Percentiles rank a stretch among this genome's conserved stretches.
Evolutionary conservation across 2,113 vertebrate genomes (phyloP).

Genomic region (Eleginops maclovinus): DNA sequence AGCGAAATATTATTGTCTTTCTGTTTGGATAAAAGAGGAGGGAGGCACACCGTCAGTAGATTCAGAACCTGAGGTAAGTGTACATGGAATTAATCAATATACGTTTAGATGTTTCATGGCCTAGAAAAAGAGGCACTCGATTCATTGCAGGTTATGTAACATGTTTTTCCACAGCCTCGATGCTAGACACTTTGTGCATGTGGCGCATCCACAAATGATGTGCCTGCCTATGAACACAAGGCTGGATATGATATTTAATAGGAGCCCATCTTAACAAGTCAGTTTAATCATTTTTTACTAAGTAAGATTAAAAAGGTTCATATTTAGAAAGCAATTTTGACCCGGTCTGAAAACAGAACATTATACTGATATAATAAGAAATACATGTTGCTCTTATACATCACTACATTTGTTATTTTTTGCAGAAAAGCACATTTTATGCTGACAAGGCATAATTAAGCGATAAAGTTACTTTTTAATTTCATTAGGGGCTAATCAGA

Average conservation of each 20-base stretch:
- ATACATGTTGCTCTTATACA: neutral
- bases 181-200: neutral
- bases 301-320: neutral
- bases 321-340: neutral
- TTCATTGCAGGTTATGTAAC: conserved; percentile 60
- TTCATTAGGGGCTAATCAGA: neutral
- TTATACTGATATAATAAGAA: neutral
- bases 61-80: conserved; percentile 64
- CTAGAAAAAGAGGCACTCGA: conserved; percentile 30
- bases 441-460: neutral
- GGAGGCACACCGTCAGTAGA: conserved; percentile 14
- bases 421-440: neutral
- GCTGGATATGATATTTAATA: too few relatives aligned
- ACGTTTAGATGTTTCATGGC: conserved; percentile 3
- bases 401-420: neutral
- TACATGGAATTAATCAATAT: conserved; percentile 15
- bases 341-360: too few relatives aligned
- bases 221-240: neutral
- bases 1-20: conserved; percentile 37
- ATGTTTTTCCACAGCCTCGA: conserved; percentile 42
- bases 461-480: neutral
- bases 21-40: conserved; percentile 1
- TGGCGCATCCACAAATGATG: neutral
- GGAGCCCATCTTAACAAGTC: too few relatives aligned
- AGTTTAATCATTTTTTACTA: neutral